These are phyloP conservation scores for Astropecten irregularis DNA, from an alignment of 53 echinoderm and acorn worm species.

Conservation along the genomic window DNA sequence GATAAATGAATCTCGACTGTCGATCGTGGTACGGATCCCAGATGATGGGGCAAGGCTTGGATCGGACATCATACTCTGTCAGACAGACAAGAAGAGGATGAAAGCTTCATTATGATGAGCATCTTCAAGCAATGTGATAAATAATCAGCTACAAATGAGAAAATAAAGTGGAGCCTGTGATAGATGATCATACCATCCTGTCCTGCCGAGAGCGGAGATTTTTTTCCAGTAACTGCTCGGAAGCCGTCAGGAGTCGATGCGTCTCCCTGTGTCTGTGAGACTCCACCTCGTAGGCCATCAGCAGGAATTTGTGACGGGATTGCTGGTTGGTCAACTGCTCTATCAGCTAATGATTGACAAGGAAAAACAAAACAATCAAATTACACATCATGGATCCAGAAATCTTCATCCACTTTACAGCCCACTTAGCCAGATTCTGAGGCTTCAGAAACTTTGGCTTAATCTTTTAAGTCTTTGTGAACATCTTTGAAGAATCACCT, in stretches of 20 bases:
- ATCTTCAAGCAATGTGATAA: no score
- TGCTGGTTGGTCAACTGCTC: constrained; percentile 77
- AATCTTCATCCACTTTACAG: no score
- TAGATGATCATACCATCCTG: constrained; percentile 70
- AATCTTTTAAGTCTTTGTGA: no score
- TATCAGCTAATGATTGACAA: constrained; percentile 64
- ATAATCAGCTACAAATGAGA: no score
- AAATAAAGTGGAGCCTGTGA: no score
- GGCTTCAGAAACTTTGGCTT: no score
- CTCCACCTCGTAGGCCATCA: constrained; percentile 88
- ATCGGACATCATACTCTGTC: constrained; percentile 81
- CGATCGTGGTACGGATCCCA: constrained; percentile 71
- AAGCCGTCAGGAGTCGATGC: constrained; percentile 79
- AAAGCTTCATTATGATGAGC: no score
- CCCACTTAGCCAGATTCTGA: no score
- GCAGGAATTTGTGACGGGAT: constrained; percentile 82
- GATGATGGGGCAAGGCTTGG: constrained; percentile 63
- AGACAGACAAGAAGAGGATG: not conserved
- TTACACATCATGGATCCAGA: no score
- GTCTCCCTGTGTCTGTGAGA: constrained; percentile 64
- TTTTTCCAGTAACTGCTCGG: constrained; percentile 71
- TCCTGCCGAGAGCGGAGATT: constrained; percentile 58
- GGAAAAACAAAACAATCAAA: not conserved
- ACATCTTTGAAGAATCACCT: constrained; percentile 49
- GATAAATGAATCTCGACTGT: constrained; percentile 81